Conservation (phyloP, 2,888 invertebrate species). For the Tricholauxania praeusta region DNA sequence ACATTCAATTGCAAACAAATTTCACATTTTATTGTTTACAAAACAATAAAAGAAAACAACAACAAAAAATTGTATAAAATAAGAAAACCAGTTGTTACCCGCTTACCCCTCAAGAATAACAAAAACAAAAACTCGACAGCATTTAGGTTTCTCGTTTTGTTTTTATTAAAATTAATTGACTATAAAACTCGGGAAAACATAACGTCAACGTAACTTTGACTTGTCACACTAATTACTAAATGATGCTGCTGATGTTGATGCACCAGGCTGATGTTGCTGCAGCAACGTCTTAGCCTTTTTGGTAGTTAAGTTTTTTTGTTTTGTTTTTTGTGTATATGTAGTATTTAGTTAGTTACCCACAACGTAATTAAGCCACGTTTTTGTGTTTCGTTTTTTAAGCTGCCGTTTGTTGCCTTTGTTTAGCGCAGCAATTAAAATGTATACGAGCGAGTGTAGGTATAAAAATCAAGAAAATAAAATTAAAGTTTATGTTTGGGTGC, state of each 20-base stretch:
- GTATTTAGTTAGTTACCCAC: slow-evolving; percentile 53
- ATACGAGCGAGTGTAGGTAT: neutral
- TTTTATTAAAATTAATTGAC: slow-evolving; percentile 41
- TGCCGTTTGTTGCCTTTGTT: neutral
- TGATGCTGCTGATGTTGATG: slow-evolving; percentile 45
- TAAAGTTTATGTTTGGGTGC: too few species aligned
- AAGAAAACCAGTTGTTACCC: too few species aligned
- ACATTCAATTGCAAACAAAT: too few species aligned
- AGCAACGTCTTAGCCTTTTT: neutral
- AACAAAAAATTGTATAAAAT: too few species aligned
- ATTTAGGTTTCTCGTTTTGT: slow-evolving; percentile 7
- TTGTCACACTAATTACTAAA: slow-evolving; percentile 67
- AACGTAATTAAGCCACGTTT: slow-evolving; percentile 45
- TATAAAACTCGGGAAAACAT: slow-evolving; percentile 37
- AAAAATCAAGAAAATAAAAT: too few species aligned
- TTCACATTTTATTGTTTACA: too few species aligned
- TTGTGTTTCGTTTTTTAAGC: neutral
- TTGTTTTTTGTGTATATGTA: slow-evolving; percentile 40
- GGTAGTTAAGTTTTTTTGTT: neutral
- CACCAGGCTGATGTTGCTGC: neutral
- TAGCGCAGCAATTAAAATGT: slow-evolving; percentile 9
- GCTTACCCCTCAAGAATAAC: too few species aligned
- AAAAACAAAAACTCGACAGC: too few species aligned
- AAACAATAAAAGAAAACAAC: too few species aligned
- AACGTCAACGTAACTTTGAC: slow-evolving; percentile 60